Base-by-base conservation (phyloP, 2,888 invertebrate species). In the Volucella zonaria region DNA sequence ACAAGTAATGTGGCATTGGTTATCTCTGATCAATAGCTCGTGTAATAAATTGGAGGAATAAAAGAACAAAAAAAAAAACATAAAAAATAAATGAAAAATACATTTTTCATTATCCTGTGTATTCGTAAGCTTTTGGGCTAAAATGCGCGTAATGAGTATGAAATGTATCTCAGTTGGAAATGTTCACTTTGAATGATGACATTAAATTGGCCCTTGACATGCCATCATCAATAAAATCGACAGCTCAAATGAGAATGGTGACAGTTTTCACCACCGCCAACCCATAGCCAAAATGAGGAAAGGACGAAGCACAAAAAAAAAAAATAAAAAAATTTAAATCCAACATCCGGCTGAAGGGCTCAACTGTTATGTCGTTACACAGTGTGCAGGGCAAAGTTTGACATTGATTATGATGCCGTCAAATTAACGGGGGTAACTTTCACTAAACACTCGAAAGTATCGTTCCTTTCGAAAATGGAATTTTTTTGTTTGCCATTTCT, bases 141-240 rank as follows among this genome's bases (percentile, higher is more conserved):
- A 58, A 78, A 58, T 45, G 43, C 43, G 45, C 74, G 38, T 79
- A 79, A 79, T 70, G 64, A 18, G 64, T 64, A 76, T 76, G 56
- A 64, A 82, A 79, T 74, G 52, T 61, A 61, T 47, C 61, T 61
- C 61, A 47, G 45, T 56, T 47, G 15, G 52, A 64, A 2, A 38
- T 45, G 15, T 54, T 40, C 62, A 54, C 73, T 67, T 54, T 64
- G 73, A 62, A 64, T 64, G 62, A 64, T 74, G 74, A 59, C 71
- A 71, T 71, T 77, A 76, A 76, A 82, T 82, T 77, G 70, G 77
- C 81, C 76, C 76, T 77, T 82, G 81, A 82, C 77, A 59, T 64
- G 58, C 68, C 58, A 64, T 45, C 59, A 58, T 52, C 58, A 66
- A 67, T 68, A 58, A 47, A 31, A 23, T 66, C 9, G 15, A 40